Base-by-base conservation (phyloP, 2,113 vertebrate species). In the Pterophyllum scalare region DNA sequence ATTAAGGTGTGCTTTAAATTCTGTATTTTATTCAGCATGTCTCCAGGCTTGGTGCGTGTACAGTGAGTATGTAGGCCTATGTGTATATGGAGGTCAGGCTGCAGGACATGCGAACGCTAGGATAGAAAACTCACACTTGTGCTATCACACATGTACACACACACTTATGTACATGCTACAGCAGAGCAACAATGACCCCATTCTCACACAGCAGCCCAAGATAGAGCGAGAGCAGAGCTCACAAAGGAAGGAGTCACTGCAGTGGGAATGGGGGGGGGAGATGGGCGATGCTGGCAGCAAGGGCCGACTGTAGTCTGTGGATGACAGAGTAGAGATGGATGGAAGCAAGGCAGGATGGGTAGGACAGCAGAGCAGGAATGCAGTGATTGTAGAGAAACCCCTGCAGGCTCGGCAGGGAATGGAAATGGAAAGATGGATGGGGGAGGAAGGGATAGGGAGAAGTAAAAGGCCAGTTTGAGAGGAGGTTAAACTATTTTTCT, bases 121-220 rank as follows among this genome's bases (percentile, higher is more conserved):
- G 62, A 75, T 85, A 83, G 61, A 85, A 54, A 86, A 80, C 87
- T 88, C 75, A 74, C 60, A 78, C 79, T 58, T 60, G 62, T 74
- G 31, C 52, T 46, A 78, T 59, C 64, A 70, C 33, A 79, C 84
- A 83, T 59, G 60, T 75, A 64, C 77, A 54, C 81, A 80, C 61
- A 75, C 43, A 75, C 76, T 75, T 80, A 67, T 84, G 72, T 59
- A 85, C 85, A 67, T 60, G 65, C 86, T 79, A 87, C 87, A 91
- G 84, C 81, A 82, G 79, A 81, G 82, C 91, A 94, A 96, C 95
- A 96, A 96, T 95, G 94, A 93, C 91, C 93, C 91, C 92, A 95
- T 96, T 95, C 94, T 96, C 79, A 88, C 93, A 94, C 82, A 90
- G 86, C 86, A 93, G 89, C 88, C 83, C 78, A 91, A 95, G 95